Percentiles rank a stretch among this genome's conserved stretches.
These are phyloP conservation scores for Apodemia zela DNA, from an alignment of 2,888 invertebrate species.

Conservation along the genomic window DNA sequence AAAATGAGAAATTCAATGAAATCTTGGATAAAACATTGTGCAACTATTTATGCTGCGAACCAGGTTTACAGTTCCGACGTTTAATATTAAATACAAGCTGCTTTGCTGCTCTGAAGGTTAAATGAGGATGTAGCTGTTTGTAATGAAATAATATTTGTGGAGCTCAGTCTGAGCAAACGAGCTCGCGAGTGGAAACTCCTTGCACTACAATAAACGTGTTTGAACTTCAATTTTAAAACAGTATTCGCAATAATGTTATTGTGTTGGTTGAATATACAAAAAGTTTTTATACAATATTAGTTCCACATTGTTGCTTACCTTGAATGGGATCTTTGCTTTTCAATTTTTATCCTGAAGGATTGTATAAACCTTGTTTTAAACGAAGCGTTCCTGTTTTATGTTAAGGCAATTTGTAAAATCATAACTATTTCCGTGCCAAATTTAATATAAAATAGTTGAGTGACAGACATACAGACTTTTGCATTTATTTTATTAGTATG, in stretches of 20 bases:
- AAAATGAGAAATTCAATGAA: neutral
- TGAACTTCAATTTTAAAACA: slow-evolving; percentile 7
- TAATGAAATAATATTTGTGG: slow-evolving; percentile 13
- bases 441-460: no score
- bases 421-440: no score
- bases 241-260: slow-evolving; percentile 1
- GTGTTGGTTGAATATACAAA: neutral
- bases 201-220: neutral
- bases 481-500: no score
- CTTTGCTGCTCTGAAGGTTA: neutral
- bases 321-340: neutral
- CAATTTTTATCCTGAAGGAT: neutral
- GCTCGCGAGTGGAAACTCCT: slow-evolving; percentile 4
- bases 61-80: slow-evolving; percentile 2
- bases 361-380: neutral
- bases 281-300: neutral
- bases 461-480: no score
- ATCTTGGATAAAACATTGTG: neutral
- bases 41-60: slow-evolving; percentile 2
- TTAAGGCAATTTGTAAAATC: no score
- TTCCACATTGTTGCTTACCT: neutral
- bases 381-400: no score
- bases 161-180: slow-evolving; percentile 5
- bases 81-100: slow-evolving; percentile 7
- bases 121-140: slow-evolving; percentile 11